Evolutionary conservation across 2,888 invertebrate species (phyloP), one percentile per base, ranked within the genome.

Genomic region (Tetanocera ferruginea): DNA sequence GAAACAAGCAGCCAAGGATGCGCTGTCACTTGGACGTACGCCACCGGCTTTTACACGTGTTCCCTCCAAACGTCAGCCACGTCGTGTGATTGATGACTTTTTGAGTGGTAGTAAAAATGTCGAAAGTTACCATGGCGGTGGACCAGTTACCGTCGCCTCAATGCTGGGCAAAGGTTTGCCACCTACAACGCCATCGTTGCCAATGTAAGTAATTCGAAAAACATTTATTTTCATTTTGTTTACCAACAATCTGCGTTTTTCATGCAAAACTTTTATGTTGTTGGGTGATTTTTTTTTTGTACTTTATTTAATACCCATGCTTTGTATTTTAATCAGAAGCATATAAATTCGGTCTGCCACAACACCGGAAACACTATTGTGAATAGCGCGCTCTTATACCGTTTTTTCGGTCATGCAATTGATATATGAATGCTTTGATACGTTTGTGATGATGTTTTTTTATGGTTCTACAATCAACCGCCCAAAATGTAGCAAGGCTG

Each of bases 21-120:
- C 88, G 81, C 86, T 89, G 77, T 86, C 88, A 78, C 85, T 89
- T 81, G 88, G 91, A 76, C 89, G 93, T 74, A 93, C 94, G 72
- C 94, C 94, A 78, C 95, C 95, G 64, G 91, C 93, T 79, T 95
- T 96, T 90, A 94, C 94, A 76, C 91, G 96, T 82, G 94, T 94
- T 14, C 95, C 95, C 64, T 95, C 95, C 83, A 92, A 95, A 78
- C 92, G 95, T 81, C 94, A 94, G 86, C 93, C 94, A 80, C 91
- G 95, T 78, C 92, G 94, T 82, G 91, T 93, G 82, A 92, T 93
- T 83, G 93, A 93, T 89, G 91, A 91, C 81, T 90, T 91, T 83
- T 88, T 90, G 83, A 91, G 91, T 85, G 83, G 85, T 82, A 83
- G 83, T 88, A 90, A 88, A 87, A 92, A 86, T 85, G 91, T 85